phyloP scores from a whole-genome alignment of 1,140 invertebrate genomes.

The Papilio helenus region DNA sequence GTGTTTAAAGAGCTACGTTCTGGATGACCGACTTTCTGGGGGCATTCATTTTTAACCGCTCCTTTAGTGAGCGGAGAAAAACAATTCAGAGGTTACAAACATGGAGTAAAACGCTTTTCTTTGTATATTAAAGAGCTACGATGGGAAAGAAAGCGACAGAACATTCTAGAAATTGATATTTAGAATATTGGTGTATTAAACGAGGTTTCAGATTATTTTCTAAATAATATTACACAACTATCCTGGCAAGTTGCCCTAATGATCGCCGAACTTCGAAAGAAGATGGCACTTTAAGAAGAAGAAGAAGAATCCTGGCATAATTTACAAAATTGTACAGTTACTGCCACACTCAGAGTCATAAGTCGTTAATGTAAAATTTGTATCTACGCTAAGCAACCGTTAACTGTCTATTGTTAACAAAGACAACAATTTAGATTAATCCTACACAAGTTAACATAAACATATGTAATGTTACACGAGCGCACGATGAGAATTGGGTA shows the following conservation, averaged over 20 bases:
- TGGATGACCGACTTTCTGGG: conserved; percentile 16
- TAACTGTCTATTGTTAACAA: not conserved
- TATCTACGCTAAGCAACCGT: not conserved
- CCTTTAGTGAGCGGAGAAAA: not conserved
- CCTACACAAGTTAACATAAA: not conserved
- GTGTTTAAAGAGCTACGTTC: conserved; percentile 5
- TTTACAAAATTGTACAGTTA: too few relatives aligned
- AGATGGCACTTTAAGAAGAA: too few relatives aligned
- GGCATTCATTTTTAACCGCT: conserved; percentile 13
- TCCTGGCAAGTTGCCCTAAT: too few relatives aligned
- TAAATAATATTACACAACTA: too few relatives aligned
- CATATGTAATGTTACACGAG: not conserved
- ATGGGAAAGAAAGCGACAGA: not conserved
- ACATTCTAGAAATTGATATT: not conserved
- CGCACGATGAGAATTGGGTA: conserved; percentile 35
- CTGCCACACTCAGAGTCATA: too few relatives aligned
- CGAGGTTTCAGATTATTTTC: too few relatives aligned
- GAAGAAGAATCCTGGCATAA: too few relatives aligned
- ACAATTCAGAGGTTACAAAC: not conserved
- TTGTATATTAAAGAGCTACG: not conserved
- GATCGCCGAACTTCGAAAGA: too few relatives aligned
- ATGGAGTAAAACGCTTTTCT: not conserved
- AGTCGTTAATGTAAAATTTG: not conserved
- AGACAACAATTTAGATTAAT: conserved; percentile 21
- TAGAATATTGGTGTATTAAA: too few relatives aligned